Conservation (phyloP, 1,140 invertebrate species). For the Latrodectus geometricus region DNA sequence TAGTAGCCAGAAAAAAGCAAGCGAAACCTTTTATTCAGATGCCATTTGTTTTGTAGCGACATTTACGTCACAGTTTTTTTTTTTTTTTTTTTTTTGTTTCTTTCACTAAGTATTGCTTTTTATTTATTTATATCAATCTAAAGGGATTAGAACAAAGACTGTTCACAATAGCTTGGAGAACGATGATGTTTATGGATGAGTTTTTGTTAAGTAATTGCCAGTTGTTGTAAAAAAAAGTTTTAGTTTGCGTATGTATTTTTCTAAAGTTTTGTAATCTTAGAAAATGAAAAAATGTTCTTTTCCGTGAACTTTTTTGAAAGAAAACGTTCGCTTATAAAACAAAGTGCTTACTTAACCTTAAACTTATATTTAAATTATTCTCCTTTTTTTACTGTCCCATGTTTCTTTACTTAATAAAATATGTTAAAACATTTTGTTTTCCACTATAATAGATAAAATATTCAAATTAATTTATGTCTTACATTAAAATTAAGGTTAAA, state of each 20-base stretch:
- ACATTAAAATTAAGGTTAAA: no score
- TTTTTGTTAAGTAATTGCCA: neutral
- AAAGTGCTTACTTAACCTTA: no score
- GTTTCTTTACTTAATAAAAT: no score
- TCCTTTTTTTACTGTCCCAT: no score
- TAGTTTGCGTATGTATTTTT: neutral
- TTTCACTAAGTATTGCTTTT: neutral
- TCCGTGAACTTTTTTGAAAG: neutral
- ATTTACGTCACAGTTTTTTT: neutral
- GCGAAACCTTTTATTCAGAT: constrained; percentile 2
- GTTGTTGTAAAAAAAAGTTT: neutral
- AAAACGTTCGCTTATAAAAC: no score
- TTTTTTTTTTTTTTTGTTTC: neutral
- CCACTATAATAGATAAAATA: no score
- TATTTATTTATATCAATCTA: neutral
- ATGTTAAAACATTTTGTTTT: no score
- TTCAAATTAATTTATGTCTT: no score
- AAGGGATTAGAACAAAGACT: constrained; percentile 13
- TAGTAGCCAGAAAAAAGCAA: neutral
- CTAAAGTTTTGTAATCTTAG: neutral
- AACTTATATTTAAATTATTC: no score
- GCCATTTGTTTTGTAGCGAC: constrained; percentile 18
- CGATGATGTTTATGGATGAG: neutral
- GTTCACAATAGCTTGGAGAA: neutral
- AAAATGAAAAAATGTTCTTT: neutral